These are phyloP conservation scores for Monopis laevigella DNA, from an alignment of 2,888 invertebrate genomes.

Conservation along the genomic window DNA sequence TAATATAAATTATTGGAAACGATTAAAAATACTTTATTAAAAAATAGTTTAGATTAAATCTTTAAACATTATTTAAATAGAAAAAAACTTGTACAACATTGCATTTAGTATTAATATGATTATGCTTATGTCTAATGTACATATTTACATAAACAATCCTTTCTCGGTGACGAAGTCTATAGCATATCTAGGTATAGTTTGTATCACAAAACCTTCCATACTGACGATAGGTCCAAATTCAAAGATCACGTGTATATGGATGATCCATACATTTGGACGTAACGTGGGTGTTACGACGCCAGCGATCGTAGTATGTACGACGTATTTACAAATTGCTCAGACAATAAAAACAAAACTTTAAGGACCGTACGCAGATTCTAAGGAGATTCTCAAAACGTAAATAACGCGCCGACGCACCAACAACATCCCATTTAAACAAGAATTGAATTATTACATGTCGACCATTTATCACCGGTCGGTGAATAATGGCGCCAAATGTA, in stretches of 20 bases:
- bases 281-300: too few relatives aligned
- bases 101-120: conserved; percentile 56
- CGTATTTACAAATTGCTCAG: too few relatives aligned
- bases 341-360: background rate
- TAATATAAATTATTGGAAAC: conserved; percentile 65
- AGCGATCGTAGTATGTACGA: too few relatives aligned
- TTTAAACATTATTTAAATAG: conserved; percentile 62
- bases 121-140: conserved; percentile 60
- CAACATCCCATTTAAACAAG: conserved; percentile 36
- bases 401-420: background rate
- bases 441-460: conserved; percentile 58
- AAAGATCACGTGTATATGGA: background rate
- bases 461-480: conserved; percentile 54
- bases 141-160: conserved; percentile 46
- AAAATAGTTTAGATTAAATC: conserved; percentile 65
- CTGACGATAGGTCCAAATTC: background rate
- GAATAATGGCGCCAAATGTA: conserved; percentile 54
- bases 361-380: background rate
- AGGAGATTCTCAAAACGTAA: background rate
- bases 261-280: too few relatives aligned
- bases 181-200: conserved; percentile 63
- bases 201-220: conserved; percentile 43
- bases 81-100: conserved; percentile 61
- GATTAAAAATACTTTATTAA: conserved; percentile 57
- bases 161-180: conserved; percentile 29